A percentile compares a stretch with the other conserved stretches of the same genome.
These are phyloP conservation scores for Hesperophylax magnus DNA, from an alignment of 1,140 invertebrate genomes.

Conservation along the genomic window DNA sequence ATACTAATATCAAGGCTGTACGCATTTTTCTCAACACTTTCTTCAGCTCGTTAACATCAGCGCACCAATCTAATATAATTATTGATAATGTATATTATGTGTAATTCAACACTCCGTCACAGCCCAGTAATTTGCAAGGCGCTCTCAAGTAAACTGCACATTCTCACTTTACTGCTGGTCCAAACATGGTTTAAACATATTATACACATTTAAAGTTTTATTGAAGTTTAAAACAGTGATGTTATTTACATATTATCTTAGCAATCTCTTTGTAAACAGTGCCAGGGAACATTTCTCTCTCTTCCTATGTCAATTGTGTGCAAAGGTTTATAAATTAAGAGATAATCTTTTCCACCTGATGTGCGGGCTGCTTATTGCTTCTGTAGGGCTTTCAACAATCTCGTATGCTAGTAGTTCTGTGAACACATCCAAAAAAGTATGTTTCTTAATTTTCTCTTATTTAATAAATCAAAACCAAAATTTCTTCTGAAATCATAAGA, in stretches of 20 bases:
- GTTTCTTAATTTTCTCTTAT: no score
- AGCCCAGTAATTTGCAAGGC: slow-evolving; percentile 7
- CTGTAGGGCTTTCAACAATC: no score
- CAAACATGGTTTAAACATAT: background rate
- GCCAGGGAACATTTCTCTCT: no score
- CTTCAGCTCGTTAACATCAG: background rate
- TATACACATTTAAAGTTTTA: background rate
- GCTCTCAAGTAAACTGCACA: background rate
- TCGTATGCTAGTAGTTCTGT: no score
- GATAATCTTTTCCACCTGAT: no score
- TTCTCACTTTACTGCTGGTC: background rate
- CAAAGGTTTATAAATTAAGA: no score
- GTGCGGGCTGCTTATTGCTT: no score
- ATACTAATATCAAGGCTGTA: background rate
- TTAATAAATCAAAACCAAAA: no score
- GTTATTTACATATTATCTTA: background rate
- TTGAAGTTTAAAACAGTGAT: background rate
- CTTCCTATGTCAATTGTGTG: no score
- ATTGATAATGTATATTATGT: background rate
- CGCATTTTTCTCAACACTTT: background rate
- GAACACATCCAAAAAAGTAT: no score
- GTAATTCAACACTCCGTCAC: slow-evolving; percentile 27
- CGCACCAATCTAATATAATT: background rate
- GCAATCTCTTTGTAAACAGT: background rate
- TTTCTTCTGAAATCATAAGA: no score